These are phyloP conservation scores for Myrmophylax atrothorax DNA, from an alignment of 2,113 vertebrate species.

Conservation along the genomic window DNA sequence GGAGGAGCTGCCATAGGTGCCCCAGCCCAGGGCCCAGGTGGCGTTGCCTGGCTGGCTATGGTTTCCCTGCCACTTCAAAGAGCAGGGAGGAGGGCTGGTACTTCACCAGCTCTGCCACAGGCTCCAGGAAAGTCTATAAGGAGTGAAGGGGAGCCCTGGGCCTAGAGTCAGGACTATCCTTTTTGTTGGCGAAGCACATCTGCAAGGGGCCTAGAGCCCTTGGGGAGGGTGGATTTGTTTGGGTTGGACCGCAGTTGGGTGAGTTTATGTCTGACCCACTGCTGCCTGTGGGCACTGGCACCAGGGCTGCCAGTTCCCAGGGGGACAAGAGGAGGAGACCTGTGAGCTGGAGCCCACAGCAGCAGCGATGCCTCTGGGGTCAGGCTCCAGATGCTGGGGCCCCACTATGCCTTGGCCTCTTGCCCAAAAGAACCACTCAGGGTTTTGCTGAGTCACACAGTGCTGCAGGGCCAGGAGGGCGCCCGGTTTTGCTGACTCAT, in stretches of 20 bases:
- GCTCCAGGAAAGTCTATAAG: neutral
- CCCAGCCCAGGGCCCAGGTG: neutral
- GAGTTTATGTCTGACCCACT: neutral
- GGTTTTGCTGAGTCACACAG: slow-evolving; percentile 9
- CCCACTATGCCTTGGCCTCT: neutral
- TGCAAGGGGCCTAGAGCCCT: neutral
- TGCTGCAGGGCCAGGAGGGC: accelerated
- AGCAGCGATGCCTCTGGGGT: neutral
- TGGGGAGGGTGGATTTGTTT: neutral
- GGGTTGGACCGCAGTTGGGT: accelerated
- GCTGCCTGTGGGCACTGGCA: accelerated
- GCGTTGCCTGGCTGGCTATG: accelerated
- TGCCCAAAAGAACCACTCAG: accelerated
- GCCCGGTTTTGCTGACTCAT: neutral
- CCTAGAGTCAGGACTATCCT: neutral
- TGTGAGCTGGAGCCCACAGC: accelerated
- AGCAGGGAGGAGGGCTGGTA: neutral
- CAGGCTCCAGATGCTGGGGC: neutral
- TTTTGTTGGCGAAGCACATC: neutral
- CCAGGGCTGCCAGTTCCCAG: neutral
- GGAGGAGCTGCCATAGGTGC: neutral
- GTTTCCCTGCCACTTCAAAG: slow-evolving; percentile 38
- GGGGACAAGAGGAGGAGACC: neutral
- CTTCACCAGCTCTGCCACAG: accelerated
- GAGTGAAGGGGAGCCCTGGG: neutral